Evolutionary conservation across 1,140 invertebrate species (phyloP), one percentile per base, ranked within the genome.

Genomic region (Chironomus tepperi): DNA sequence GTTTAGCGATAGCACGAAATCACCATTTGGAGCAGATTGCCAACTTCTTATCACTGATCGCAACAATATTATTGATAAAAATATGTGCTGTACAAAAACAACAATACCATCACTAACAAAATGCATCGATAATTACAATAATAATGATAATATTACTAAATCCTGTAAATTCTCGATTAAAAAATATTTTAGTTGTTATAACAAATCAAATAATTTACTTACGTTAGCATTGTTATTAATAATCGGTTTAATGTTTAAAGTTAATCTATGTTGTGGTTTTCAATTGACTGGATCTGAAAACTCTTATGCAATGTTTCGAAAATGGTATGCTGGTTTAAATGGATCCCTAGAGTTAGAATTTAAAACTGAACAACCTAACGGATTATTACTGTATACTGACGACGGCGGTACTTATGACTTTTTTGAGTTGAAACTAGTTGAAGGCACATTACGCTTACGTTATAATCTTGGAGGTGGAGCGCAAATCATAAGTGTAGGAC

Each of bases 381-480:
- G 94, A 7, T 83, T 97, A 75, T 83, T 98, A 16, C 84, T 98
- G 65, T 97, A 97, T 82, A 96, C 94, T 1, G 95, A 97, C 81
- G 96, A 98, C 81, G 95, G 95, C 6, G 94, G 94, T 10, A 93
- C 91, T 16, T 93, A 94, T 79, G 95, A 98, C 82, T 98, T 98
- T 84, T 95, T 98, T 82, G 95, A 97, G 83, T 83, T 98, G 73
- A 98, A 97, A 80, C 84, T 99, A 15, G 93, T 98, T 6, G 94
- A 96, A 79, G 94, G 95, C 19, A 89, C 90, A 0, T 84, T 98
- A n/a, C 84, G 95, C 73, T 82, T 97, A 76, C 85, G 95, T 76
- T 95, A 94, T 82, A 95, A 96, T 83, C 85, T 95, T 74, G 92
- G 93, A 8, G 90, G 92, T 42, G 92, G 93, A 1, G 92, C 93